phyloP scores from a whole-genome alignment of 2,797 vertebrate genomes.

The Rhyacichthys aspro region DNA sequence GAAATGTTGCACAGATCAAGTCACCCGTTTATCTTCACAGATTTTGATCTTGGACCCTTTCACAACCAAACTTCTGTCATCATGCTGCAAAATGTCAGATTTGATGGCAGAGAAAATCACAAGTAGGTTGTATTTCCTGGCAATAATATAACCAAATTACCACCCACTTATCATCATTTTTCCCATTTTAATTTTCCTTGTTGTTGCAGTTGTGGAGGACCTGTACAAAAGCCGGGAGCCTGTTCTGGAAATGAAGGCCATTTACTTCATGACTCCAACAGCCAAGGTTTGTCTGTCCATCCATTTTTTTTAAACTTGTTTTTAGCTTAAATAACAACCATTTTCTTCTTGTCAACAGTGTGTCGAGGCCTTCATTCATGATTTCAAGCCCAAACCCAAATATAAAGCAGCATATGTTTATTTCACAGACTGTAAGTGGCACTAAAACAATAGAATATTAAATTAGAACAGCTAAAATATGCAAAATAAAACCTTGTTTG shows the following conservation, averaged over 20 bases:
- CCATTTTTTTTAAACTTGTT: not conserved
- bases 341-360: conserved; percentile 74
- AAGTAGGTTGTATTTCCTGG: conserved; percentile 72
- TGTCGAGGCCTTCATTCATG: conserved; percentile 89
- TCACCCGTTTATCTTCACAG: too few relatives aligned
- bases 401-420: conserved; percentile 95
- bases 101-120: conserved; percentile 92
- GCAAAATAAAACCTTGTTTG: conserved; percentile 1
- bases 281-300: conserved; percentile 80
- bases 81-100: conserved; percentile 96
- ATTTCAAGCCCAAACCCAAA: conserved; percentile 90
- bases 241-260: conserved; percentile 92
- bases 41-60: conserved; percentile 93
- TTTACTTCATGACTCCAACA: conserved; percentile 96
- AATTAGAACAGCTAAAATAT: not conserved
- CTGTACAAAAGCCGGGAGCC: conserved; percentile 92
- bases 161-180: not conserved
- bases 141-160: not conserved
- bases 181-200: conserved; percentile 1
- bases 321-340: conserved; percentile 1
- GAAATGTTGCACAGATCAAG: too few relatives aligned
- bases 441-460: not conserved
- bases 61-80: conserved; percentile 91
- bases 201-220: conserved; percentile 92
- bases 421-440: conserved; percentile 96